Conservation (phyloP, 1,140 invertebrate genomes). For the Drosophila asahinai region DNA sequence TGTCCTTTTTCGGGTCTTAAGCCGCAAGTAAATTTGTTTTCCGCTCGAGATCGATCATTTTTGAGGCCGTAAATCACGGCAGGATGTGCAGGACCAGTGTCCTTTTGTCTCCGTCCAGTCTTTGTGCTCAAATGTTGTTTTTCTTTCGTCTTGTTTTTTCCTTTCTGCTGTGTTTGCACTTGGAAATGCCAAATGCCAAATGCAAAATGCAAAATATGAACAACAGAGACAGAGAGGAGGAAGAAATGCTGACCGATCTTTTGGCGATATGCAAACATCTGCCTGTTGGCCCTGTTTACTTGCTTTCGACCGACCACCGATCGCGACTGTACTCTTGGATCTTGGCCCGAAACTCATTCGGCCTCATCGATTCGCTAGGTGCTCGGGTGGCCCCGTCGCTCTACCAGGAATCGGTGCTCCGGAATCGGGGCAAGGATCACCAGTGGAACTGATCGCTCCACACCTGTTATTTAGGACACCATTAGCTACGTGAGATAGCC, state of each 20-base stretch:
- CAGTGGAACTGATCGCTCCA: constrained; percentile 71
- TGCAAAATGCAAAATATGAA: constrained; percentile 70
- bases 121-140: constrained; percentile 63
- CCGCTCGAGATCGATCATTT: constrained; percentile 69
- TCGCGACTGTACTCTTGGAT: constrained; percentile 29
- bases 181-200: constrained; percentile 73
- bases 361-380: constrained; percentile 71
- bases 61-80: constrained; percentile 65
- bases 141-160: constrained; percentile 30
- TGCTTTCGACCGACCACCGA: constrained; percentile 24
- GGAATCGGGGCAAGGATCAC: constrained; percentile 37
- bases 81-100: constrained; percentile 62
- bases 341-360: constrained; percentile 11
- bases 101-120: constrained; percentile 52
- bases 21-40: constrained; percentile 69
- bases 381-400: constrained; percentile 25
- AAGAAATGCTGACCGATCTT: constrained; percentile 65
- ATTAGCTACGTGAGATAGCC: constrained; percentile 58
- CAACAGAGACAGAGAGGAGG: constrained; percentile 14
- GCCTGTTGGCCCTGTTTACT: constrained; percentile 51
- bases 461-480: constrained; percentile 77
- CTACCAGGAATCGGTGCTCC: constrained; percentile 34
- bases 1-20: constrained; percentile 53
- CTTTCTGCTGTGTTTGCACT: constrained; percentile 56
- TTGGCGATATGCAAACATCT: constrained; percentile 75